phyloP scores from a whole-genome alignment of 2,797 vertebrate genomes.

The Todus mexicanus region DNA sequence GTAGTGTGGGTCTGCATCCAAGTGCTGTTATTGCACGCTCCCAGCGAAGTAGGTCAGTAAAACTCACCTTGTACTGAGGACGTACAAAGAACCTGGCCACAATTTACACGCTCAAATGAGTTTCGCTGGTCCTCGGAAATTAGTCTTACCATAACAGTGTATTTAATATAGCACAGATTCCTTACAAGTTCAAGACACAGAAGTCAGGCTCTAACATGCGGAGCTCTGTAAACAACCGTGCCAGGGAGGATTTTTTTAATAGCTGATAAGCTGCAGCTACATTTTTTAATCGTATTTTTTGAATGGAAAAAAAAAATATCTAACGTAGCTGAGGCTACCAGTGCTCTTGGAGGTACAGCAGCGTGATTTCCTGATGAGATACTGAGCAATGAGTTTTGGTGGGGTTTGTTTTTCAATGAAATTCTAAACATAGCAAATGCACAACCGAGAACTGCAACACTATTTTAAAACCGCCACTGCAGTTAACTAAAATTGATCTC shows the following conservation, averaged over 20 bases:
- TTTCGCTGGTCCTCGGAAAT: neutral
- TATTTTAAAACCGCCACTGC: conserved; percentile 69
- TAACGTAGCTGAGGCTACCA: neutral
- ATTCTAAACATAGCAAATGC: conserved; percentile 69
- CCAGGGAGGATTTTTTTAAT: neutral
- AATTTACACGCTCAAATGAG: neutral
- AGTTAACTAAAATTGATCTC: conserved; percentile 79
- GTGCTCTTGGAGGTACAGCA: neutral
- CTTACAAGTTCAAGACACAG: neutral
- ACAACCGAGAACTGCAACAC: conserved; percentile 56
- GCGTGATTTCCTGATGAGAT: neutral
- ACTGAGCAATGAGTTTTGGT: neutral
- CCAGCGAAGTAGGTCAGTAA: neutral
- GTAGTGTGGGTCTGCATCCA: neutral
- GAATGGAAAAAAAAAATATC: neutral
- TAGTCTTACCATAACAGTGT: neutral
- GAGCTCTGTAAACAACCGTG: neutral
- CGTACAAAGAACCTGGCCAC: neutral
- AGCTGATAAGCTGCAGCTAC: neutral
- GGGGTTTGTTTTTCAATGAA: conserved; percentile 49
- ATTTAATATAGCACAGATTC: neutral
- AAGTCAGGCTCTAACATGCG: neutral
- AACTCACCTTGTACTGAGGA: neutral
- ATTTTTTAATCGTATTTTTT: neutral
- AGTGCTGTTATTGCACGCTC: neutral